Base-by-base conservation (phyloP, 2,797 vertebrate species). In the Alauda arvensis region DNA sequence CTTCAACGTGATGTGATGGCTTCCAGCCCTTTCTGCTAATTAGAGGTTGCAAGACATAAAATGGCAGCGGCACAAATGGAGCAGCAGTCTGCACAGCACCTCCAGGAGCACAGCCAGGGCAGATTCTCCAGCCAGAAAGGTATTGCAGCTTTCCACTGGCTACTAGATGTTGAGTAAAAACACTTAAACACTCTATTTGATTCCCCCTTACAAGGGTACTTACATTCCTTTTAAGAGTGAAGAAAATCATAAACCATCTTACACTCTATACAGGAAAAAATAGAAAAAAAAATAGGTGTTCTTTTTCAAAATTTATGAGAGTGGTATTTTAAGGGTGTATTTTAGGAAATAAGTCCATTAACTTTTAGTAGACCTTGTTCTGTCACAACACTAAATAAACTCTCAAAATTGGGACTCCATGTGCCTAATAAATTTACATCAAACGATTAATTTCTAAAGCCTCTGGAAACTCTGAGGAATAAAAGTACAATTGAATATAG, bases 11-110 rank as follows among this genome's bases (percentile, higher is more conserved):
- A 28, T 12, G 42, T 37, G 68, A 81, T 5, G 49, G 60, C 72
- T 95, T 94, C 85, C 71, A 82, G 52, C 61, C 21, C 31, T 90
- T 78, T 74, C 46, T 75, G 79, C 77, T 70, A 83, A 91, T 83
- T 37, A 65, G 52, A 89, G 55, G 76, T 59, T 84, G 75, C 29
- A 26, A 69, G 80, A 66, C 68, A 46, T 70, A 88, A 87, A 88
- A 85, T 61, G 89, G 74, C 89, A 91, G 48, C 39, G 29, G 66
- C 79, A 45, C 40, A 70, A 78, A 65, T 3, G 34, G 56, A 88
- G 19, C 5, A 61, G 46, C 55, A 72, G 21, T 8, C 46, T 56
- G 85, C 48, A 25, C 48, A 31, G 59, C 62, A 40, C 24, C 33
- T 69, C 51, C 14, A 6, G 8, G 1, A 9, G 39, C 70, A 76